Evolutionary conservation across 2,113 vertebrate genomes (phyloP).

Genomic region (Sphaerodactylus townsendi): DNA sequence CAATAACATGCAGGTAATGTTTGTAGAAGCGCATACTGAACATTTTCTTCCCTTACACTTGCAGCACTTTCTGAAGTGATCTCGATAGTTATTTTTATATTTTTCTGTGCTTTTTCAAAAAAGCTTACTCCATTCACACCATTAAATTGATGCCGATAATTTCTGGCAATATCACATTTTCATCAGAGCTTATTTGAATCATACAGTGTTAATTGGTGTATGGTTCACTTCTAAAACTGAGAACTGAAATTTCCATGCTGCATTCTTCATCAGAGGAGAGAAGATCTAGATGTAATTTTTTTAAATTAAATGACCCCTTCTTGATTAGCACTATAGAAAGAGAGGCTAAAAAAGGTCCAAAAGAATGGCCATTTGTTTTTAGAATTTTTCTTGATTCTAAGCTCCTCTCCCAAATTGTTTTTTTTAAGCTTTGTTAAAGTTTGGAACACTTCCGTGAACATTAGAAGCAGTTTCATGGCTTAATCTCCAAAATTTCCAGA

Average conservation of each 20-base stretch:
- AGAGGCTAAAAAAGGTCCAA: neutral
- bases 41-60: slow-evolving; percentile 49
- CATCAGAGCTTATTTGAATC: neutral
- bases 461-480: neutral
- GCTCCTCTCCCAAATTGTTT: neutral
- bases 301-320: neutral
- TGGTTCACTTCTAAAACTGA: neutral
- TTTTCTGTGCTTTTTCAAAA: slow-evolving; percentile 9
- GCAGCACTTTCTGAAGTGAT: slow-evolving; percentile 39
- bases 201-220: neutral
- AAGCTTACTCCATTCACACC: neutral
- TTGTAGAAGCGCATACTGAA: slow-evolving; percentile 56
- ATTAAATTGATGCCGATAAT: neutral
- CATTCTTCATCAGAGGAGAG: neutral
- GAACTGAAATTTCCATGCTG: neutral
- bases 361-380: neutral
- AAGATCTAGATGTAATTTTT: neutral
- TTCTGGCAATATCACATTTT: neutral
- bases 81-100: slow-evolving; percentile 36
- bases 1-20: slow-evolving; percentile 57
- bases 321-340: neutral
- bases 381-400: neutral
- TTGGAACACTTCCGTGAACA: neutral
- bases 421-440: neutral
- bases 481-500: neutral